Conservation (phyloP, 1,140 invertebrate species). For the Arion vulgaris region DNA sequence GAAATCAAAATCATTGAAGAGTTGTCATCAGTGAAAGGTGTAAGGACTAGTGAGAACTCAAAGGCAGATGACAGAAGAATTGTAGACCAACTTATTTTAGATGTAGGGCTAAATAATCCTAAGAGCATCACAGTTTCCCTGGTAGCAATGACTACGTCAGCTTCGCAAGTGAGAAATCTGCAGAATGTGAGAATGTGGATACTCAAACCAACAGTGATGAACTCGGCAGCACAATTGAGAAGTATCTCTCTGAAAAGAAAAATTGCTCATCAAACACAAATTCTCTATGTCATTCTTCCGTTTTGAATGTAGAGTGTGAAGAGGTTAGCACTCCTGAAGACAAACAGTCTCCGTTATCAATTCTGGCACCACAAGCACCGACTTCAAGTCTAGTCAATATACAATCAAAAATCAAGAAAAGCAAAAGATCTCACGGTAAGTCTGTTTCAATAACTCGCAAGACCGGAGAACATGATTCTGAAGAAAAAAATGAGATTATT, state of each 20-base stretch:
- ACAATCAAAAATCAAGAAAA: neutral
- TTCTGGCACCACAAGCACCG: neutral
- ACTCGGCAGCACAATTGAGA: neutral
- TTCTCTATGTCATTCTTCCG: neutral
- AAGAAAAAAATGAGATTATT: neutral
- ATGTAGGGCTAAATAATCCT: neutral
- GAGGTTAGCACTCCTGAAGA: neutral
- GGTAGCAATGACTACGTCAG: neutral
- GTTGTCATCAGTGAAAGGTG: neutral
- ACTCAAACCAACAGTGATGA: neutral
- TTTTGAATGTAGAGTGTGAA: conserved; percentile 1
- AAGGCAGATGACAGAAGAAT: conserved; percentile 18
- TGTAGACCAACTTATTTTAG: neutral
- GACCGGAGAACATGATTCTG: neutral
- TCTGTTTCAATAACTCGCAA: neutral
- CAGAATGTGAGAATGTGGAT: neutral
- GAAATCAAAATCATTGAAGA: conserved; percentile 24
- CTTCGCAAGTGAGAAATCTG: neutral
- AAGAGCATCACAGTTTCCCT: neutral
- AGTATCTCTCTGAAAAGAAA: neutral
- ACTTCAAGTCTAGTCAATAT: neutral
- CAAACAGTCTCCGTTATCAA: neutral
- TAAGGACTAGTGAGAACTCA: neutral
- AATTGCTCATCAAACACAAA: neutral
- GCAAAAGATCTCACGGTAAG: neutral